Base-by-base conservation (phyloP, 2,113 vertebrate species). In the Tyto alba region DNA sequence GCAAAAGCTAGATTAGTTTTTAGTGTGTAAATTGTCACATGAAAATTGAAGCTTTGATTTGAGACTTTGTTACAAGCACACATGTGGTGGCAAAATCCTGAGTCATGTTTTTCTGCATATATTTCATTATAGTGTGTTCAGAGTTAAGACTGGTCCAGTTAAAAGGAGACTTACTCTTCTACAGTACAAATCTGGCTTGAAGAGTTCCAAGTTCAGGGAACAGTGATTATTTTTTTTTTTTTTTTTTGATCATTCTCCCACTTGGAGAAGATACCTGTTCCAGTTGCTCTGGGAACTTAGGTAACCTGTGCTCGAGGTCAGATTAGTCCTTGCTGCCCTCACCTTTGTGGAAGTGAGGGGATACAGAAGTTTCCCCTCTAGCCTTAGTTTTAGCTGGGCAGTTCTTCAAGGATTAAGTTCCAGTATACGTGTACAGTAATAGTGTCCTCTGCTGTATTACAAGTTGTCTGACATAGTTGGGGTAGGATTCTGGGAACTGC, bases 81-180 rank as follows among this genome's bases (percentile, higher is more conserved):
- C 6, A 1, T 0, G 0, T 67, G 25, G 6, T 29, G 15, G 16
- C n/a, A 48, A 53, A 90, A 25, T 77, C 38, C 21, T 2, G 9
- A 48, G 30, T 34, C 2, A 1, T 16, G 16, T 17, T 64, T 64
- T 92, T 27, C n/a, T 13, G 16, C 3, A 1, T 1, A 9, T 56
- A 29, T 82, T 72, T 85, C 38, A 40, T 71, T 43, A 1, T 7
- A 20, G 4, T 17, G 10, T 40, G 20, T 64, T 88, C 36, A 57
- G 34, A 57, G 20, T 41, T 79, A 81, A 74, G 88, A 84, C 1
- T 40, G 25, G 10, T 77, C 34, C 32, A 50, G 15, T 66, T 81
- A 29, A 72, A 85, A 48, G 34, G 5, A 66, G 22, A 16, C 11
- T 85, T 15, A 34, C 14, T 82, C 56, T 81, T 74, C 36, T 67